These are phyloP conservation scores for Meda fulgida DNA, from an alignment of 2,797 vertebrate genomes.

Conservation along the genomic window DNA sequence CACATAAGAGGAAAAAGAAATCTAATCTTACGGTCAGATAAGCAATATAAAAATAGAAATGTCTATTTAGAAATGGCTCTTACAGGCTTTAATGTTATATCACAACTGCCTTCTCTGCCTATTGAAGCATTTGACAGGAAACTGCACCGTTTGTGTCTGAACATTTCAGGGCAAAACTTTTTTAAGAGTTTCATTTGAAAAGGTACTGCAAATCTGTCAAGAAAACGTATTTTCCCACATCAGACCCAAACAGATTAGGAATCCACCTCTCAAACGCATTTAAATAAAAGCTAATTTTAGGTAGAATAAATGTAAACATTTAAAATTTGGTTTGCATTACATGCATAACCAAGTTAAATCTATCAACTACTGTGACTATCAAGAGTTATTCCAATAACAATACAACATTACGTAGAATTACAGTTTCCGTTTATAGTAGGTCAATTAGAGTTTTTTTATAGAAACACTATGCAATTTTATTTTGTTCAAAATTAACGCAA, in stretches of 20 bases:
- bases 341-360: neutral
- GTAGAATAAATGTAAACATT: neutral
- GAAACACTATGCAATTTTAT: no score
- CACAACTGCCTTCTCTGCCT: neutral
- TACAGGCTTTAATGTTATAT: neutral
- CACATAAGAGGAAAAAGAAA: slow-evolving; percentile 10
- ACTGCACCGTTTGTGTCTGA: neutral
- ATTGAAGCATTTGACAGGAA: neutral
- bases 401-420: no score
- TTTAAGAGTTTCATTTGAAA: neutral
- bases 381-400: no score
- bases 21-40: slow-evolving; percentile 13
- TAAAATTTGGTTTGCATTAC: neutral
- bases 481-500: no score
- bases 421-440: no score
- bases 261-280: neutral
- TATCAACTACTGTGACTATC: neutral
- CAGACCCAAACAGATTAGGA: neutral
- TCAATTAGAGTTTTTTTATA: no score
- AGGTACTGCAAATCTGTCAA: neutral
- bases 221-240: neutral
- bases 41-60: slow-evolving; percentile 27
- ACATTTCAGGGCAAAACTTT: no score
- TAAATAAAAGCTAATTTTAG: neutral
- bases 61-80: slow-evolving; percentile 23